Evolutionary conservation across 2,888 invertebrate genomes (phyloP).

Genomic region (Ophioninae sp.): DNA sequence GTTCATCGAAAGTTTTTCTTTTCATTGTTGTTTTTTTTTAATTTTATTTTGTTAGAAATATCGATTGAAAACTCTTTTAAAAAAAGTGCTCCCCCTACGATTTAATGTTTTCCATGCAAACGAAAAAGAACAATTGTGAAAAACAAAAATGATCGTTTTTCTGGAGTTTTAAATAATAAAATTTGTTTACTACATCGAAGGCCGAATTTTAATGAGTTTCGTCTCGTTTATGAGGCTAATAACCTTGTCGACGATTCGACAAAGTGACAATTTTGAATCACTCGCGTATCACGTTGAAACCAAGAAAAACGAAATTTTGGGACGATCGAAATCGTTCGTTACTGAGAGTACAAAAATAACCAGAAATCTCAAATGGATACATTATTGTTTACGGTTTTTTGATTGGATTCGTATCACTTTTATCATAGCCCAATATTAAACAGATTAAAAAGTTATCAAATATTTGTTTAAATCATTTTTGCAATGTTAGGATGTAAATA

Average conservation of each 20-base stretch:
- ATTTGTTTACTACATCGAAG: neutral
- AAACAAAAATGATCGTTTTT: neutral
- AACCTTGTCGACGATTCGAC: neutral
- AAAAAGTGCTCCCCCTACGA: neutral
- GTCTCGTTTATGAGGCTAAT: neutral
- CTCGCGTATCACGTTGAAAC: neutral
- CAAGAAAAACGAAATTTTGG: neutral
- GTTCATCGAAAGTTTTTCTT: neutral
- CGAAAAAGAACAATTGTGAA: neutral
- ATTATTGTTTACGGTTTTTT: too few species aligned
- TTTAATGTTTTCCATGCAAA: neutral
- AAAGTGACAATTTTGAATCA: neutral
- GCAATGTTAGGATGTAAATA: too few species aligned
- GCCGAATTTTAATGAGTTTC: neutral
- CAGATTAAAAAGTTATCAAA: too few species aligned
- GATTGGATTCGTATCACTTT: too few species aligned
- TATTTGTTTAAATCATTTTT: too few species aligned
- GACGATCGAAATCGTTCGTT: neutral
- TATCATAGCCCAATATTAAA: too few species aligned
- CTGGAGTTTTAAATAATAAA: neutral
- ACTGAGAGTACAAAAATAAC: neutral
- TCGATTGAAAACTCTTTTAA: neutral
- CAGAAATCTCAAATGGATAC: too few species aligned
- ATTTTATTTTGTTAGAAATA: neutral
- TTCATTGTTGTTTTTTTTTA: too few species aligned